Percentiles rank a stretch among this genome's conserved stretches.
These are phyloP conservation scores for Pseudorasbora parva DNA, from an alignment of 2,113 vertebrate species.

Conservation along the genomic window DNA sequence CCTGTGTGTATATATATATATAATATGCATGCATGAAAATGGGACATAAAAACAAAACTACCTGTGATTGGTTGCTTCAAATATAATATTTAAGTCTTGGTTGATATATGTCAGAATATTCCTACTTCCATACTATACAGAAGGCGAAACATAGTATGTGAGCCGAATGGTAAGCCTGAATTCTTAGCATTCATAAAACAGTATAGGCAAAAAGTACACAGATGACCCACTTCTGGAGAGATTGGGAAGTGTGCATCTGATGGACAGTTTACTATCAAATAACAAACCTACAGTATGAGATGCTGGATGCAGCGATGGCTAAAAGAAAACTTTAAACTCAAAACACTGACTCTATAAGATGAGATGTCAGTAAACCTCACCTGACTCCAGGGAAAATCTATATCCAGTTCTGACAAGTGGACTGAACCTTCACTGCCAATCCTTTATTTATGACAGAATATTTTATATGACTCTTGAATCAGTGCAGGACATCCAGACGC, in stretches of 20 bases:
- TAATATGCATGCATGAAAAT: neutral
- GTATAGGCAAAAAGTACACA: no score
- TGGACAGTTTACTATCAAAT: no score
- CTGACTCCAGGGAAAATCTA: neutral
- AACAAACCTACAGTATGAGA: no score
- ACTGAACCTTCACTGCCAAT: neutral
- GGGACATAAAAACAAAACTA: neutral
- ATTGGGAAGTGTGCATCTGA: no score
- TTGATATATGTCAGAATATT: no score
- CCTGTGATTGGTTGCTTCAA: neutral
- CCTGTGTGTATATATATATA: no score
- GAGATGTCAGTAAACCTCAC: neutral
- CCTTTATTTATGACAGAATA: constrained; percentile 14
- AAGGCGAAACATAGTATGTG: no score
- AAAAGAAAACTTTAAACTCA: neutral
- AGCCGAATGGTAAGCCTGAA: no score
- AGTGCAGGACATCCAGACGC: neutral
- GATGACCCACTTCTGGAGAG: no score
- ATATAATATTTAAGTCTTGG: no score
- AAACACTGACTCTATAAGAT: neutral
- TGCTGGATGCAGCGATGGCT: neutral
- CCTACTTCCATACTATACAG: no score
- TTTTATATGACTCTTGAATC: neutral
- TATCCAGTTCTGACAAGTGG: neutral
- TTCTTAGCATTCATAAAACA: no score